Evolutionary conservation across 2,113 vertebrate species (phyloP).

Genomic region (Turnix velox): DNA sequence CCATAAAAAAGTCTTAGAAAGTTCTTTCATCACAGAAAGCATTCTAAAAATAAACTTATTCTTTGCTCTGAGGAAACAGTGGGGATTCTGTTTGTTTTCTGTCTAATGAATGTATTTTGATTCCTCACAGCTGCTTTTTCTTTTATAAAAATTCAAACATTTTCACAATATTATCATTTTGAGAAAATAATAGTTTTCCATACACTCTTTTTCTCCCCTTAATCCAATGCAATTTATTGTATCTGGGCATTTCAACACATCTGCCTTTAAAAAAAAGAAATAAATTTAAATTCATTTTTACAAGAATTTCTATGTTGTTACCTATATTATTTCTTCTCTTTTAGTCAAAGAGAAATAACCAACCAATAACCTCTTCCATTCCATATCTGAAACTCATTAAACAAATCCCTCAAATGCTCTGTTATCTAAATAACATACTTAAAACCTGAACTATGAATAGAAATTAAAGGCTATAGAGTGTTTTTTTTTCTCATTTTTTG

Average conservation of each 20-base stretch:
- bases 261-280: background rate
- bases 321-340: background rate
- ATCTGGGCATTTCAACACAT: background rate
- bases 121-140: background rate
- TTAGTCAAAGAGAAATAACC: background rate
- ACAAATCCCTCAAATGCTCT: background rate
- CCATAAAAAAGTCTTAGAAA: background rate
- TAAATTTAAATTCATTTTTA: background rate
- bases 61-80: background rate
- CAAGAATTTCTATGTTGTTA: background rate
- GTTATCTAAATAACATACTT: slow-evolving; percentile 40
- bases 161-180: background rate
- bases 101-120: background rate
- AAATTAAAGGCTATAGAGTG: slow-evolving; percentile 47
- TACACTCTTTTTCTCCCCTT: background rate
- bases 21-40: background rate
- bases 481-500: background rate
- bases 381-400: background rate
- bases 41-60: background rate
- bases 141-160: background rate
- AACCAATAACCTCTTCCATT: background rate
- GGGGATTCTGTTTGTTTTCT: background rate
- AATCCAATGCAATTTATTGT: background rate
- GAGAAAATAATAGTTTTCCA: background rate
- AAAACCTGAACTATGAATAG: slow-evolving; percentile 39